Conservation (phyloP, 2,113 vertebrate genomes). For the Lophius piscatorius region DNA sequence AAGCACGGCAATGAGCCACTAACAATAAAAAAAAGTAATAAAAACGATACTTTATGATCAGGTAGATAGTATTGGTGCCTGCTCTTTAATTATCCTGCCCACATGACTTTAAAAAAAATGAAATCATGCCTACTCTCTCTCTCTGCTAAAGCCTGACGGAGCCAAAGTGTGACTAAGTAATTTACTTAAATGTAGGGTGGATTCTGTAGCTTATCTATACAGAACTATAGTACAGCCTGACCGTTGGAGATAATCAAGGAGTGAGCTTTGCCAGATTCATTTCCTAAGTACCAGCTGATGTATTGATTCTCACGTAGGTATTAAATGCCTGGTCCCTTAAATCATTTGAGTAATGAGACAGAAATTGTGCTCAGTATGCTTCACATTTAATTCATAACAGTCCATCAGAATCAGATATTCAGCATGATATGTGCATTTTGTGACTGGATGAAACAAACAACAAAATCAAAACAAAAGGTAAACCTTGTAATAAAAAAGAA, state of each 20-base stretch:
- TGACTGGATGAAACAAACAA: neutral
- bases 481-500: too few relatives aligned
- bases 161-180: constrained; percentile 39
- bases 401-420: constrained; percentile 3
- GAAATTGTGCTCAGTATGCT: constrained; percentile 7
- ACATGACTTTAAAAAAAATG: too few relatives aligned
- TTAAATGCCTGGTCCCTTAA: constrained; percentile 9
- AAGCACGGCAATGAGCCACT: too few relatives aligned
- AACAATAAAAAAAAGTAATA: too few relatives aligned
- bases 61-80: constrained; percentile 1
- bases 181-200: constrained; percentile 36
- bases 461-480: neutral
- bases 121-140: neutral
- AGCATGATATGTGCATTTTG: neutral
- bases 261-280: constrained; percentile 37
- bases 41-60: too few relatives aligned
- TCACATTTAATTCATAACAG: constrained; percentile 13
- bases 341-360: constrained; percentile 29
- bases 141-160: neutral
- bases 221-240: neutral
- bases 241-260: constrained; percentile 37
- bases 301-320: constrained; percentile 27
- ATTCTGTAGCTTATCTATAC: constrained; percentile 17
- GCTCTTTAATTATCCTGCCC: neutral
- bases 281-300: constrained; percentile 47